Percentiles rank a stretch among this genome's conserved stretches.
These are phyloP conservation scores for Rotaria sp. DNA, from an alignment of 2,888 invertebrate genomes.

Conservation along the genomic window DNA sequence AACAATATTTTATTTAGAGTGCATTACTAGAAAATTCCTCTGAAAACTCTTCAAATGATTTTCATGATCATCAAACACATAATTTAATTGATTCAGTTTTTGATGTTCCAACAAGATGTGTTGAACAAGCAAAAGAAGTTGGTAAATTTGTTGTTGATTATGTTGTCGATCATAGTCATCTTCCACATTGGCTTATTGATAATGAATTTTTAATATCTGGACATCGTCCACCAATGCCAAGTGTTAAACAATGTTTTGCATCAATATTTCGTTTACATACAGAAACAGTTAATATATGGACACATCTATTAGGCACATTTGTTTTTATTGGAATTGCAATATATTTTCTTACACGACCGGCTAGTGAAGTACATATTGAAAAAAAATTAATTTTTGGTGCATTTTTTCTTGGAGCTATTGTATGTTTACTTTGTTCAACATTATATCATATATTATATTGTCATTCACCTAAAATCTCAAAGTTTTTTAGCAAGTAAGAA, in stretches of 20 bases:
- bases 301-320: slow-evolving; percentile 69
- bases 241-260: slow-evolving; percentile 89
- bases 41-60: not conserved
- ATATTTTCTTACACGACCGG: slow-evolving; percentile 82
- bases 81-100: not conserved
- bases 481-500: slow-evolving; percentile 78
- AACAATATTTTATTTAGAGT: not conserved
- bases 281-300: slow-evolving; percentile 99
- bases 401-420: slow-evolving; percentile 90
- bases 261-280: slow-evolving; percentile 97
- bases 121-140: slow-evolving; percentile 86
- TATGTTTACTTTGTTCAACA: slow-evolving; percentile 86
- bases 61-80: not conserved
- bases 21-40: not conserved
- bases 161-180: slow-evolving; percentile 73
- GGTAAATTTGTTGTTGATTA: slow-evolving; percentile 62
- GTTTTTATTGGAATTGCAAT: slow-evolving; percentile 63
- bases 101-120: slow-evolving; percentile 50
- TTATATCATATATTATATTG: slow-evolving; percentile 92
- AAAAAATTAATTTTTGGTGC: slow-evolving; percentile 78
- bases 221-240: slow-evolving; percentile 88
- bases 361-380: slow-evolving; percentile 68
- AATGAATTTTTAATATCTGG: slow-evolving; percentile 92
- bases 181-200: slow-evolving; percentile 94
- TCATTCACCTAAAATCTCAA: slow-evolving; percentile 88